Evolutionary conservation across 2,113 vertebrate species (phyloP), one percentile per base, ranked within the genome.

Genomic region (Psittacara wagleri): DNA sequence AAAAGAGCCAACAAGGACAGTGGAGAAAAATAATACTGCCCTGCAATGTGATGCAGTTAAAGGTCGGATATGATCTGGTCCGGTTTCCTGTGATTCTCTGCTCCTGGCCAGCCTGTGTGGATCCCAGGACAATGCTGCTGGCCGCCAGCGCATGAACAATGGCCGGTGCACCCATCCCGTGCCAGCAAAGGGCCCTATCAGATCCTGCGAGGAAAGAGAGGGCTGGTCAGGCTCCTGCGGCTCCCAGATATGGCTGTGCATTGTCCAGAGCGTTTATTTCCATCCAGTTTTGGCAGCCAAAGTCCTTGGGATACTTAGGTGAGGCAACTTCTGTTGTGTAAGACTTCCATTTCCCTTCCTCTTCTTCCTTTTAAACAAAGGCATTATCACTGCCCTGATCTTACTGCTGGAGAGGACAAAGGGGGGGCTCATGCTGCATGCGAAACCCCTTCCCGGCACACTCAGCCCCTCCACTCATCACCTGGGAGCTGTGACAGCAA

Each of bases 321-420:
- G 94, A 93, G 92, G 92, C 93, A 59, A 79, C 64, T 93, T 88
- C 64, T 86, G 86, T 97, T 95, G 88, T 89, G 81, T 70, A 52
- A 73, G 85, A 87, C 69, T 95, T 95, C 76, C 55, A 79, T 35
- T 88, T 97, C 93, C 97, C 94, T 96, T 97, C 94, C 80, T 96
- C 87, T 86, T 92, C 79, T 95, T 97, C 92, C 95, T 93, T 76
- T 73, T 41, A 70, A 96, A 96, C 94, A 98, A 98, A 98, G 90
- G 82, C 4, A 3, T 63, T 95, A 69, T 92, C 96, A 83, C 59
- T 54, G 77, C 16, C 86, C 35, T 89, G 61, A 95, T 97, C 92
- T 96, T 80, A 9, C n/a, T 39, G 68, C 57, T 52, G 49, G 80
- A 69, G 43, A 88, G 85, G 66, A 54, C 0, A 13, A 48, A 3